Percentiles rank a stretch among this genome's conserved stretches.
These are phyloP conservation scores for Drosophila grimshawi DNA, from an alignment of 1,140 invertebrate genomes.

Conservation along the genomic window DNA sequence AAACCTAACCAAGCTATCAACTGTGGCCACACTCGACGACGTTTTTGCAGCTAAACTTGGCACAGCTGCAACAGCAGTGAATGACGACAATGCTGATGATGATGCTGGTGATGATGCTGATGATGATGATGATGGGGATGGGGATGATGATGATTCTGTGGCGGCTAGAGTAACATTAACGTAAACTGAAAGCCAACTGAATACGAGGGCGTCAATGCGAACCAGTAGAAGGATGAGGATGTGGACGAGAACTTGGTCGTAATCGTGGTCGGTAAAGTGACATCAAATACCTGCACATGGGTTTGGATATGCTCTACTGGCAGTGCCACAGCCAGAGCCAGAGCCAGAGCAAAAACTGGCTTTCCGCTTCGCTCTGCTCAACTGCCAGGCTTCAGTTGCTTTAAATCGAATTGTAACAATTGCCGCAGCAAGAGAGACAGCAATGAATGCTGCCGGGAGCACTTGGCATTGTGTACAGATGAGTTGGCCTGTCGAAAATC, in stretches of 20 bases:
- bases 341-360: not conserved
- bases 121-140: conserved; percentile 13
- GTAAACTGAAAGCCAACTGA: conserved; percentile 46
- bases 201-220: conserved; percentile 24
- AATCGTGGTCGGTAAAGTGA: conserved; percentile 39
- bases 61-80: conserved; percentile 1
- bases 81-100: conserved; percentile 19
- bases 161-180: conserved; percentile 19
- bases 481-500: conserved; percentile 61
- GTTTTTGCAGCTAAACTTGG: conserved; percentile 64
- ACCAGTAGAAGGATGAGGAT: not conserved
- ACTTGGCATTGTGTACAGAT: conserved; percentile 53
- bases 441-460: conserved; percentile 12
- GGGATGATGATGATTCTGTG: conserved; percentile 31
- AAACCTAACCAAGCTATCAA: conserved; percentile 46
- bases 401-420: conserved; percentile 81
- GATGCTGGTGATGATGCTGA: conserved; percentile 15
- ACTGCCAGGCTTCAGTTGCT: conserved; percentile 62
- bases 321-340: not conserved
- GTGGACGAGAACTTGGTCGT: conserved; percentile 6
- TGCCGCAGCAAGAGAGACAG: conserved; percentile 48
- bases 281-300: conserved; percentile 51
- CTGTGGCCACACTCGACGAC: conserved; percentile 55
- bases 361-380: conserved; percentile 20
- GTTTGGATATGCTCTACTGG: conserved; percentile 8